Base-by-base conservation (phyloP, 2,888 invertebrate species). In the Stegophylla sp. region DNA sequence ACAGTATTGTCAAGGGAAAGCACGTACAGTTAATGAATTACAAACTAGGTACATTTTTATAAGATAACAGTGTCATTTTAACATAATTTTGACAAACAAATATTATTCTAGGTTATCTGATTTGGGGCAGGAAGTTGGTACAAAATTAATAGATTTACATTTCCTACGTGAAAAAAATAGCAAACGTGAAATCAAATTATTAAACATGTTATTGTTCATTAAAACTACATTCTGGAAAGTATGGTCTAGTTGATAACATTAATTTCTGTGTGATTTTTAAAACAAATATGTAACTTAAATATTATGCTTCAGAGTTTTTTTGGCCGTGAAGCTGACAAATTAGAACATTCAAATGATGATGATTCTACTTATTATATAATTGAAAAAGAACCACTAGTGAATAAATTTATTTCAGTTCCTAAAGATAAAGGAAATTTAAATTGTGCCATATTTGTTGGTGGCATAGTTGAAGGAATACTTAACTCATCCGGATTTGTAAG, bases 321-420 rank as follows among this genome's bases (percentile, higher is more conserved):
- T 89, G 98, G 98, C 1, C 94, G 95, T 86, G 99, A 99, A 88
- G 98, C 98, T 48, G 99, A 99, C 86, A 98, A 98, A 86, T 87
- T 99, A 83, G 99, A 99, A 86, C 96, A 98, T 87, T 97, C 98
- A 3, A 98, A 98, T 87, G 98, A 99, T 88, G 98, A 99, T 88
- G 97, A 98, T 86, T 91, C 94, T 83, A 98, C 96, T 0, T 99
- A 98, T 88, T 98, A 98, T 85, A 94, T 99, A 61, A 98, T 99
- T 86, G 99, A 99, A 87, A 97, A 97, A 85, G 98, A 99, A 86
- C 96, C 98, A 13, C 86, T 99, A 84, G 98, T 97, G 0, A 99
- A 99, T 87, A 93, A 93, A 85, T 99, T 93, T 86, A 97, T 99
- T 83, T 99, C 98, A 82, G 94, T 98, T 1, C 98, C 98, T 0